Base-by-base conservation (phyloP, 2,797 vertebrate species). In the Echeneis naucrates region DNA sequence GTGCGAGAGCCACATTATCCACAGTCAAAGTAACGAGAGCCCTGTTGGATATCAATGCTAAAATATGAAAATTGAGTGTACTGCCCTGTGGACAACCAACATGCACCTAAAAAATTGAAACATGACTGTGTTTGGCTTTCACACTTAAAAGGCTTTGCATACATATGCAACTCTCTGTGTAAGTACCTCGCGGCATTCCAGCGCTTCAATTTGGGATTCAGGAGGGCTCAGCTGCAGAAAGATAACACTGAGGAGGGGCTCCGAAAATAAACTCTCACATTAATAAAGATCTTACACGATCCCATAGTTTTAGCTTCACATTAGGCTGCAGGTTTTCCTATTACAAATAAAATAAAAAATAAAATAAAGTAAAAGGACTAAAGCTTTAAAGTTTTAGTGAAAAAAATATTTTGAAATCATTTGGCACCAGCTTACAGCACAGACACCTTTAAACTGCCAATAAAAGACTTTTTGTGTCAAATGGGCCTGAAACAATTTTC, bases 71-170 rank as follows among this genome's bases (percentile, higher is more conserved):
- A 89, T 85, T 75, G 77, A 82, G 78, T 58, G 79, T 80, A 75
- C 74, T 83, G 68, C 80, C 88, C 83, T 64, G 68, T 81, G 86
- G 88, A 85, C 83, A 88, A 78, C 79, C 76, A 89, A 78, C 75
- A 69, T 71, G 83, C 82, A 83, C 75, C 80, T 77, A 82, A 88
- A 87, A 86, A 84, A 81, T 75, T 83, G 69, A 88, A 85, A 84
- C 73, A 79, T 75, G 80, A 74, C 84, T 80, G 86, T 85, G 84
- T 90, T 90, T 90, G 89, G 78, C 84, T 88, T 91, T 88, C 91
- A 91, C 87, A 78, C 87, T 90, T 92, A 91, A 92, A 90, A 87
- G 86, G 91, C 74, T 92, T 91, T 91, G 89, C 91, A 90, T 91
- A 89, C 81, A 91, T 88, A 75, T 89, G 85, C 83, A 82, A 50